A percentile compares a stretch with the other conserved stretches of the same genome.
Evolutionary conservation across 2,113 vertebrate species (phyloP).

Genomic region (Prionailurus bengalensis): DNA sequence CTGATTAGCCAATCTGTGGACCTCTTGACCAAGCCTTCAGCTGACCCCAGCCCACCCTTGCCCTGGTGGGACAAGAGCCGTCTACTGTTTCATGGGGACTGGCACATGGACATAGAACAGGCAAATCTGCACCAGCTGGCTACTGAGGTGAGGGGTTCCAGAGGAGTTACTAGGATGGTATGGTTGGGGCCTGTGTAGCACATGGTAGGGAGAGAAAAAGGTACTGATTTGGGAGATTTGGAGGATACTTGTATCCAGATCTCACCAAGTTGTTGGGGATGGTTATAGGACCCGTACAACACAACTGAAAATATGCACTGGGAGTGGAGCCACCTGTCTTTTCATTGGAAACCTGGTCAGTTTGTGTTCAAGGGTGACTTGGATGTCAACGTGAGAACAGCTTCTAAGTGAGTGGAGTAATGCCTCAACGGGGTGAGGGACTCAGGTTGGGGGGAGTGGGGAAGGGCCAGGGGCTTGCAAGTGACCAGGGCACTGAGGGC

Average conservation of each 20-base stretch:
- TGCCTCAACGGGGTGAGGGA: not conserved
- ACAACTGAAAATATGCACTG: conserved; percentile 99
- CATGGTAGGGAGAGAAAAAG: not conserved
- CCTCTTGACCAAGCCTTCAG: conserved; percentile 96
- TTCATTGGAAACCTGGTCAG: conserved; percentile 96
- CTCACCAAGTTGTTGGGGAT: not conserved
- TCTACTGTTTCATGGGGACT: conserved; percentile 94
- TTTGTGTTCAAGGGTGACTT: conserved; percentile 97
- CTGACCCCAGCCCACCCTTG: conserved; percentile 94
- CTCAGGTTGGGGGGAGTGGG: not conserved
- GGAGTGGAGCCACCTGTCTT: conserved; percentile 97
- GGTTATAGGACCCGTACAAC: conserved; percentile 96
- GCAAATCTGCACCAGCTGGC: conserved; percentile 98
- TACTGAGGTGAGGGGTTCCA: conserved; percentile 92
- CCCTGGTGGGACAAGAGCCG: conserved; percentile 99
- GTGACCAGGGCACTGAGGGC: conserved; percentile 59
- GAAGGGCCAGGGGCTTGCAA: not conserved
- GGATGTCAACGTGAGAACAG: conserved; percentile 97
- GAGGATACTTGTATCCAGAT: not conserved
- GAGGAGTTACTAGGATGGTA: not conserved
- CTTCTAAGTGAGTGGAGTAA: conserved; percentile 94
- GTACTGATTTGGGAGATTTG: not conserved
- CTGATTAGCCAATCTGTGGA: conserved; percentile 96
- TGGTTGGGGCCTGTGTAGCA: not conserved
- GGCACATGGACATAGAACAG: conserved; percentile 97